Evolutionary conservation across 2,888 invertebrate species (phyloP), one percentile per base, ranked within the genome.

Genomic region (Germaria angustata): DNA sequence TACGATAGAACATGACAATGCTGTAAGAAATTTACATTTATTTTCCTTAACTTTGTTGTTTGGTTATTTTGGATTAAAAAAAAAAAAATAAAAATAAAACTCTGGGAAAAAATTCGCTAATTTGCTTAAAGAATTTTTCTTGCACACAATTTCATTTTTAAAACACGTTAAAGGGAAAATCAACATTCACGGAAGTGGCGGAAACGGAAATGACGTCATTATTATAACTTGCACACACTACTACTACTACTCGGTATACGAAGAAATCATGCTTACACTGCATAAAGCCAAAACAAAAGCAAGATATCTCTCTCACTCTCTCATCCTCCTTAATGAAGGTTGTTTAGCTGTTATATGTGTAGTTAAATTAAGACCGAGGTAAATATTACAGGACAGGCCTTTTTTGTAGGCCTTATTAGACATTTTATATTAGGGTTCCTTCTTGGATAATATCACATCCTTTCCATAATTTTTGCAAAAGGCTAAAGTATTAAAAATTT

Each of bases 191-290:
- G 34, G 41, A 68, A 57, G 57, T 41, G 49, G 22, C 39, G 81
- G 77, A 81, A 81, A 77, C 66, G 81, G 81, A 81, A 68, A 81
- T 81, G 66, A 72, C 66, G 72, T 77, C 81, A 72, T 71, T 39
- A 61, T 46, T 66, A 39, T 28, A 51, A 51, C 17, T 39, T 49
- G 24, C 24, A 28, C 41, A 15, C 34, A 9, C 32, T 9, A 4
- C 36, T 17, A 57, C n/a, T n/a, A 28, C 3, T 28, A 28, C 28
- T 5, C 28, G 28, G n/a, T 7, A 15, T 1, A 53, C 11, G n/a
- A 41, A 57, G 55, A 55, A 69, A 20, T 28, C 34, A 20, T 53
- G 53, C 39, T 22, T 3, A 49, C 22, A 22, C 24, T 41, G 2
- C 39, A 39, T 7, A 44, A 13, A 55, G 20, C 17, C 15, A 68